Evolutionary conservation across 37 sponge, comb jelly and placozoan species (phyloP).

Genomic region (Aplysina aerophoba): DNA sequence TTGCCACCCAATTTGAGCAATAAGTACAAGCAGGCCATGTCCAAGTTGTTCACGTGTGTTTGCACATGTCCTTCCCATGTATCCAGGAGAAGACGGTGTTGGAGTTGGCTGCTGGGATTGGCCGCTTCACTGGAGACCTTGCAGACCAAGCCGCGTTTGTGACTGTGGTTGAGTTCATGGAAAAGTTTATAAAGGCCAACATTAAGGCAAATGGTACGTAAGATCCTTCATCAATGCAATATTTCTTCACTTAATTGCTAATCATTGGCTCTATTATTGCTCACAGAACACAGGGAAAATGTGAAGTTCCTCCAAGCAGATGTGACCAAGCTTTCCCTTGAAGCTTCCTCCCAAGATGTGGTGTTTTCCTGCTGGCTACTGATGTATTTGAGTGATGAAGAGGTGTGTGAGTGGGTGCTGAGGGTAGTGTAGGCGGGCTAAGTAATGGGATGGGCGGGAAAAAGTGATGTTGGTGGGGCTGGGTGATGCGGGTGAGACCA

Average conservation of each 20-base stretch:
- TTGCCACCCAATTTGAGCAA: no score
- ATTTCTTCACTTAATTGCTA: no score
- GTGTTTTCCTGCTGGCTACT: constrained; percentile 74
- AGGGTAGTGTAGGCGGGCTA: no score
- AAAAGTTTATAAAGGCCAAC: constrained; percentile 59
- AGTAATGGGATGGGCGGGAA: no score
- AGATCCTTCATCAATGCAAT: no score
- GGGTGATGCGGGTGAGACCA: no score
- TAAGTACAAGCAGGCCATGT: no score
- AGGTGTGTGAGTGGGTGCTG: constrained; percentile 14
- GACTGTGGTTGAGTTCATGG: constrained; percentile 63
- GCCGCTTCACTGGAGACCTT: constrained; percentile 53
- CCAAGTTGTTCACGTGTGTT: no score
- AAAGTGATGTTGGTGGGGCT: no score
- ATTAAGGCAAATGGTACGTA: constrained; percentile 41
- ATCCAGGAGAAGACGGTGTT: constrained; percentile 42
- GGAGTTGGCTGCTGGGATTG: constrained; percentile 70
- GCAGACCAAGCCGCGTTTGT: constrained; percentile 52
- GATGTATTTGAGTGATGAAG: constrained; percentile 68
- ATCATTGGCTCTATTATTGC: no score
- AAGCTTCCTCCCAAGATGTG: constrained; percentile 42
- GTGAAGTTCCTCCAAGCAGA: constrained; percentile 43
- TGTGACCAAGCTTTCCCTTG: constrained; percentile 47
- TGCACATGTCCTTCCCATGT: constrained; percentile 1
- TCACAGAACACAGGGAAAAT: constrained; percentile 37